Base-by-base conservation (phyloP, 2,113 vertebrate genomes). In the Tor tambroides region DNA sequence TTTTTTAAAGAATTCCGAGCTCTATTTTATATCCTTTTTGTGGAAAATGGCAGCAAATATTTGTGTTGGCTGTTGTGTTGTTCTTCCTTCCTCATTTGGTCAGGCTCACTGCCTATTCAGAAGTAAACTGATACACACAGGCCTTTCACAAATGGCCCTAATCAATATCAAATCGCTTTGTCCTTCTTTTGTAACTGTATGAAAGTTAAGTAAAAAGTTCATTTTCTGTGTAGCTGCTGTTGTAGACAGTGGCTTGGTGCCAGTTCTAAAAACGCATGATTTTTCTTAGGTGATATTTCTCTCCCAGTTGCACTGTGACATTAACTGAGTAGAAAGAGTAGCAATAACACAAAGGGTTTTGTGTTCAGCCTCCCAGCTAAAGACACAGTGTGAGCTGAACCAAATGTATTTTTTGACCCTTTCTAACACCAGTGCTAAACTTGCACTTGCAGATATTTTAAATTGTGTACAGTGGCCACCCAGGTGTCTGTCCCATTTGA, bases 91-190 rank as follows among this genome's bases (percentile, higher is more conserved):
- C 69, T 80, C 78, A 74, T 87, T 77, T 19, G 72, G 78, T 89
- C 79, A 89, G 49, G 75, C 83, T 82, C 63, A 46, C 54, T 79
- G 65, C 77, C 84, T 85, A 79, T 86, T 87, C 85, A 85, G 51
- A 61, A 61, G 78, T 80, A 80, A 61, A 80, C 80, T 28, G 23
- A 82, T 46, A 49, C 35, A 67, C 59, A 46, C 41, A 15, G 41
- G 35, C 61, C n/a, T 7, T 82, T 65, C 17, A 67, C 32, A 82
- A 46, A 30, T 46, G 28, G 43, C 8, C 8, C 61, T 21, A 67
- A 63, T 82, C 80, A 49, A 82, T 82, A 46, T 38, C 35, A 30
- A 46, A 67, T 82, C 38, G 6, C 80, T 82, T 49, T 43, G 9
- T 82, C 61, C 49, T 77, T 77, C n/a, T 61, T 80, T 32, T 54